Evolutionary conservation across 2,888 invertebrate genomes (phyloP).

Genomic region (Helobdella robusta): DNA sequence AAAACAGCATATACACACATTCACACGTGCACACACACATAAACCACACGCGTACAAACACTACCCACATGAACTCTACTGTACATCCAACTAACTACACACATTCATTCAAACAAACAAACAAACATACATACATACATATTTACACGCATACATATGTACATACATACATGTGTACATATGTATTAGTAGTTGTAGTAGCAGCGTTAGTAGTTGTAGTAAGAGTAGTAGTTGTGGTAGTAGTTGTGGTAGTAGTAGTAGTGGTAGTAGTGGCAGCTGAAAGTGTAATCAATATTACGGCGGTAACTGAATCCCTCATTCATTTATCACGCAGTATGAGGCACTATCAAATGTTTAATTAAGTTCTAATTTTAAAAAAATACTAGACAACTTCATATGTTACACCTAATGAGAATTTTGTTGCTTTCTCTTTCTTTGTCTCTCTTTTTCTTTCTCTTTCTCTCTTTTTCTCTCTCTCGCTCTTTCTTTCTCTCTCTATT

Average conservation of each 20-base stretch:
- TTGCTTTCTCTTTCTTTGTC: too few species aligned
- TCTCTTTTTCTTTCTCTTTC: too few species aligned
- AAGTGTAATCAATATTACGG: background rate
- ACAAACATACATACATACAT: background rate
- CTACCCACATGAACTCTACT: background rate
- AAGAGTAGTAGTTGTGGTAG: background rate
- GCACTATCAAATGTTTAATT: too few species aligned
- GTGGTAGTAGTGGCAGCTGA: background rate
- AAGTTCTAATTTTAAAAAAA: too few species aligned
- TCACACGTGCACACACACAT: background rate
- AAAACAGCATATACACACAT: background rate
- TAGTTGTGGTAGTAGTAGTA: background rate
- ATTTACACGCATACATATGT: background rate
- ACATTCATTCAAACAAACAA: background rate
- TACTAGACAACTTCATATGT: too few species aligned
- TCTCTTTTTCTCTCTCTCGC: too few species aligned
- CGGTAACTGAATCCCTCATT: background rate
- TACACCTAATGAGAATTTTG: too few species aligned
- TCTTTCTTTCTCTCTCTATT: too few species aligned
- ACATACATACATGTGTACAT: background rate
- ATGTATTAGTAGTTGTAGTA: background rate
- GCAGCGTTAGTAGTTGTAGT: background rate
- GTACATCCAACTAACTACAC: background rate
- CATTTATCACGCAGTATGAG: too few species aligned
- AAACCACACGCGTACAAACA: background rate